phyloP scores from a whole-genome alignment of 2,888 invertebrate species.

The Leucoma salicis region DNA sequence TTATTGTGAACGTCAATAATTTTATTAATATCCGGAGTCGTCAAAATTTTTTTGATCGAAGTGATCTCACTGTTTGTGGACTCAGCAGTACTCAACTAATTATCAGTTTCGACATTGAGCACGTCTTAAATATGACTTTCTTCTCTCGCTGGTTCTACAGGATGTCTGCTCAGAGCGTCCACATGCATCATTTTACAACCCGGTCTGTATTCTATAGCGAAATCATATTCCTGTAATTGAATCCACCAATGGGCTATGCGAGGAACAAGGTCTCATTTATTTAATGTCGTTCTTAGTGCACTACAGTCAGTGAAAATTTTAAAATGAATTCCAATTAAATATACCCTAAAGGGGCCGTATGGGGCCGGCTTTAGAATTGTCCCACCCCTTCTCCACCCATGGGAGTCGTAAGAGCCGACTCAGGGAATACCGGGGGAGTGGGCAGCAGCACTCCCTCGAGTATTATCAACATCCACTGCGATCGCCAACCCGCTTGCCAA shows the following conservation, averaged over 20 bases:
- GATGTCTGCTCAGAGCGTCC: conserved; percentile 36
- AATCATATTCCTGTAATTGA: conserved; percentile 38
- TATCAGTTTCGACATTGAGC: conserved; percentile 17
- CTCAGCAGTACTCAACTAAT: conserved; percentile 17
- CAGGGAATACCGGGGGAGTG: too few relatives aligned
- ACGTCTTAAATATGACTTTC: background rate
- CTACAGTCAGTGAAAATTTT: conserved; percentile 8
- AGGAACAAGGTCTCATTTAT: conserved; percentile 10
- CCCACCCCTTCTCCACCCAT: too few relatives aligned
- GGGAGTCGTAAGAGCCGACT: too few relatives aligned
- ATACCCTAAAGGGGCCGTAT: conserved; percentile 18
- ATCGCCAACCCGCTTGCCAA: too few relatives aligned
- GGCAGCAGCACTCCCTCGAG: too few relatives aligned
- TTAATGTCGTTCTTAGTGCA: background rate
- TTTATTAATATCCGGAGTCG: too few relatives aligned
- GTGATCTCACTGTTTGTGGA: conserved; percentile 1
- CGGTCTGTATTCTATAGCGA: conserved; percentile 33
- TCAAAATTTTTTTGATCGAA: background rate
- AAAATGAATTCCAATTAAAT: conserved; percentile 10
- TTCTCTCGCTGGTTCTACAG: too few relatives aligned
- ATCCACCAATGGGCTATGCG: conserved; percentile 41
- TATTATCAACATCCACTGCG: too few relatives aligned
- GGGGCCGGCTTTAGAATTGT: too few relatives aligned
- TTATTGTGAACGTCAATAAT: background rate
- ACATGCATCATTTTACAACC: conserved; percentile 31